phyloP scores from a whole-genome alignment of 2,797 vertebrate species.

The Danio jaintianensis region DNA sequence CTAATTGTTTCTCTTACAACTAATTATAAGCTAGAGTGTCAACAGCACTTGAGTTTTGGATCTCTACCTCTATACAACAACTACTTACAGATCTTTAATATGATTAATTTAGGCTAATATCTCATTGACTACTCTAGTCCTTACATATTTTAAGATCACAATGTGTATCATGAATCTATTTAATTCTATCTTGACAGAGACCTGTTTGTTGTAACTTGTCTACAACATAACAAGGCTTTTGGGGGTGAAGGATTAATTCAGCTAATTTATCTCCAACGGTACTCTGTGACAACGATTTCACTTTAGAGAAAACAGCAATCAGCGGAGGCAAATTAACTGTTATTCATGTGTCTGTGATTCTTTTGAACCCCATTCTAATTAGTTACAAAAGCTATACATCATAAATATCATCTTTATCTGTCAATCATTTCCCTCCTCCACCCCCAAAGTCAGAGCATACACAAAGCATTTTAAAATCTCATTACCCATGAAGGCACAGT shows the following conservation, averaged over 20 bases:
- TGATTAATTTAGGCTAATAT: background rate
- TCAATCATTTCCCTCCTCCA: conserved; percentile 55
- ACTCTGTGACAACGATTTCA: conserved; percentile 37
- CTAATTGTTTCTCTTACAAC: background rate
- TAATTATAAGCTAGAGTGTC: background rate
- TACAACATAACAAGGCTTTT: background rate
- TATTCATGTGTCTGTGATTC: conserved; percentile 66
- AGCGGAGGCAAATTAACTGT: conserved; percentile 66
- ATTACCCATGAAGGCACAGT: conserved; percentile 54
- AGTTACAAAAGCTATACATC: conserved; percentile 59
- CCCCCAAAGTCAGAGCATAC: background rate
- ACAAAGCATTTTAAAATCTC: conserved; percentile 39
- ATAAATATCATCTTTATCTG: conserved; percentile 50
- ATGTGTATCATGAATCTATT: background rate
- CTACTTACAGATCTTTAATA: background rate
- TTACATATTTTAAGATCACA: background rate
- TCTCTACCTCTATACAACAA: background rate
- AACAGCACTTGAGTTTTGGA: background rate
- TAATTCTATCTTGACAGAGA: conserved; percentile 14
- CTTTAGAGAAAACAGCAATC: conserved; percentile 22
- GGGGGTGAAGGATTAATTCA: conserved; percentile 13
- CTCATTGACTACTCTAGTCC: background rate
- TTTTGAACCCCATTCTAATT: conserved; percentile 69
- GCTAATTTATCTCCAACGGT: conserved; percentile 27
- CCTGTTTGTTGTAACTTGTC: background rate